Percentiles rank a stretch among this genome's conserved stretches.
Conservation (phyloP, 2,888 invertebrate genomes). For the Drosophila neotestacea region DNA sequence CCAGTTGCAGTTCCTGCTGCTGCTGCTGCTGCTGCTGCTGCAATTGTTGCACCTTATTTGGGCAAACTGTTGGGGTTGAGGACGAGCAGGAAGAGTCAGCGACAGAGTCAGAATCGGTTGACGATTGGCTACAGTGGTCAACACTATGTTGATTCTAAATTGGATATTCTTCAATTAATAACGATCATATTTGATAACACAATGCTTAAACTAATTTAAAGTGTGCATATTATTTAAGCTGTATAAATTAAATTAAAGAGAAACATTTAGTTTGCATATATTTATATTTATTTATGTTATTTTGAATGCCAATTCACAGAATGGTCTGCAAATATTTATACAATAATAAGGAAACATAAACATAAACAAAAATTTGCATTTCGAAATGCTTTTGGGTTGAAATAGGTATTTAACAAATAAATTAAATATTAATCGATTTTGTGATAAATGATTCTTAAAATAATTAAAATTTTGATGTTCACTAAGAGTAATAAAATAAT, state of each 20-base stretch:
- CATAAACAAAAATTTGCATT: neutral
- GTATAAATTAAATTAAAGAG: neutral
- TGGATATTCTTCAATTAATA: neutral
- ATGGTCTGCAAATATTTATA: neutral
- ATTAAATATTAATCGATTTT: no score
- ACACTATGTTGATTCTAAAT: neutral
- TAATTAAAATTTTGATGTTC: no score
- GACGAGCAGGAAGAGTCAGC: constrained; percentile 1
- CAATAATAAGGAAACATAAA: neutral
- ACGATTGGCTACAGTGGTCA: constrained; percentile 34
- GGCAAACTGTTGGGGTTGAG: constrained; percentile 57
- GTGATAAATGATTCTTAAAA: no score
- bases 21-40: constrained; percentile 27
- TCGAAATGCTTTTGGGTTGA: neutral
- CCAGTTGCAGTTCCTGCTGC: constrained; percentile 28
- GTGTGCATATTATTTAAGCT: neutral
- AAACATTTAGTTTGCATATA: neutral
- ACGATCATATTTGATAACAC: neutral
- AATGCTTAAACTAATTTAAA: no score
- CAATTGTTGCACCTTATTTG: constrained; percentile 80
- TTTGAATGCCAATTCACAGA: no score
- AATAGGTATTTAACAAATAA: no score
- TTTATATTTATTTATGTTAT: no score
- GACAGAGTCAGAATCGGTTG: constrained; percentile 6
- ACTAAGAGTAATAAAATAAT: no score